Evolutionary conservation across 2,888 invertebrate genomes (phyloP).

Genomic region (Drosophila fungiperda): DNA sequence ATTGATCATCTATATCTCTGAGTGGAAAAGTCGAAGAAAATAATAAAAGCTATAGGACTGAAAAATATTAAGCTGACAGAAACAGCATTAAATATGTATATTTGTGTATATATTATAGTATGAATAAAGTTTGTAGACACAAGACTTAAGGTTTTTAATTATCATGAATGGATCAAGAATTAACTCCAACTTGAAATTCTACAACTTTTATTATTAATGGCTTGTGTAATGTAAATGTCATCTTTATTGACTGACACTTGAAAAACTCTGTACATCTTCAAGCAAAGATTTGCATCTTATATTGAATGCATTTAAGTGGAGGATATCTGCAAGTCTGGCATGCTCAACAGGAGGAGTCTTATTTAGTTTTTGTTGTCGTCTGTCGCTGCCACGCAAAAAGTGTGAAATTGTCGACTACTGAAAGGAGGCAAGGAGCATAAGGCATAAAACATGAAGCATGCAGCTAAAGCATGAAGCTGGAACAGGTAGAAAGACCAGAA

Average conservation of each 20-base stretch:
- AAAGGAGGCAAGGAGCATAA: slow-evolving; percentile 33
- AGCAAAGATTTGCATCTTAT: too few relatives aligned
- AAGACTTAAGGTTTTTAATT: background rate
- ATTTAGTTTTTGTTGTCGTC: slow-evolving; percentile 46
- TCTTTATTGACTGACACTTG: too few relatives aligned
- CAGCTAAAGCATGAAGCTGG: slow-evolving; percentile 15
- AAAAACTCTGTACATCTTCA: too few relatives aligned
- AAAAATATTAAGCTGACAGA: background rate
- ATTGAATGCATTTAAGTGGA: background rate
- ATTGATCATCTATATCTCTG: background rate
- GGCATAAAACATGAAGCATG: slow-evolving; percentile 3
- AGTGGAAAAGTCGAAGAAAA: fast-evolving
- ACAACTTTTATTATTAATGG: background rate
- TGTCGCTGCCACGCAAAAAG: slow-evolving; percentile 73
- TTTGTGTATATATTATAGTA: background rate
- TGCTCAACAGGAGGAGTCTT: background rate
- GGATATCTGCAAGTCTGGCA: background rate
- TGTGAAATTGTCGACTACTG: slow-evolving; percentile 80
- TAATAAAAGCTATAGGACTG: background rate
- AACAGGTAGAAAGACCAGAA: slow-evolving; percentile 40
- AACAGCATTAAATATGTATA: background rate
- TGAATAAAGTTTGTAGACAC: background rate
- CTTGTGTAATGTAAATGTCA: background rate
- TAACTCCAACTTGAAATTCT: background rate
- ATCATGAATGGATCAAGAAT: too few relatives aligned